Conservation (phyloP, 2,888 invertebrate species). For the Aromia moschata region DNA sequence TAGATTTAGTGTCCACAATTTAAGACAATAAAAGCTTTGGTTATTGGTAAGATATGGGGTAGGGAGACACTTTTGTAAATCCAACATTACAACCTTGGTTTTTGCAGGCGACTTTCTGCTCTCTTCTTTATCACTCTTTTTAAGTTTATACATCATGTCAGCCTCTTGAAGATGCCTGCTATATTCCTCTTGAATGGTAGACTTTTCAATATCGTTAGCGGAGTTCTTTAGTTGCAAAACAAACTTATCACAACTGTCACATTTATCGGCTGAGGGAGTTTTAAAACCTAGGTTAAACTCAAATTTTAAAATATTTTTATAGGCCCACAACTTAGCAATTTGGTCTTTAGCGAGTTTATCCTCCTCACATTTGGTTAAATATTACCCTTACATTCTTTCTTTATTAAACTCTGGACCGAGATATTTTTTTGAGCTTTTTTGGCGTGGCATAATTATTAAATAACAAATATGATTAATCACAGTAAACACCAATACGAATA, state of each 20-base stretch:
- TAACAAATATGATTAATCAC: too few relatives aligned
- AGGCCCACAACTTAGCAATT: constrained; percentile 14
- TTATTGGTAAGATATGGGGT: constrained; percentile 30
- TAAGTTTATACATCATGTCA: constrained; percentile 20
- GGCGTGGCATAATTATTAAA: too few relatives aligned
- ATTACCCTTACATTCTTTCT: constrained; percentile 18
- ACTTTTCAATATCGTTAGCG: not conserved
- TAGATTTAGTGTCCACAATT: not conserved
- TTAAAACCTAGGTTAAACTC: constrained; percentile 30
- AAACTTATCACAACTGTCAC: constrained; percentile 27
- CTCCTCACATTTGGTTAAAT: constrained; percentile 18
- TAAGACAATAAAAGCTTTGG: constrained; percentile 34
- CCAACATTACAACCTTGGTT: constrained; percentile 32
- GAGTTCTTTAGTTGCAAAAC: constrained; percentile 23
- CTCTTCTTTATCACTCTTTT: constrained; percentile 8
- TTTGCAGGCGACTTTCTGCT: not conserved
- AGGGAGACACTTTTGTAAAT: constrained; percentile 34
- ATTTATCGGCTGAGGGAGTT: constrained; percentile 26
- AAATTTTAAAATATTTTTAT: constrained; percentile 7
- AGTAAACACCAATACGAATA: too few relatives aligned
- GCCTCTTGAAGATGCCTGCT: not conserved
- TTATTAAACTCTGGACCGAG: constrained; percentile 20
- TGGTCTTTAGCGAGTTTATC: not conserved
- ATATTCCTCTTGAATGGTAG: not conserved
- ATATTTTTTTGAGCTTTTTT: constrained; percentile 19